Evolutionary conservation across 2,113 vertebrate species (phyloP), one percentile per base, ranked within the genome.

Genomic region (Scytalopus superciliaris): DNA sequence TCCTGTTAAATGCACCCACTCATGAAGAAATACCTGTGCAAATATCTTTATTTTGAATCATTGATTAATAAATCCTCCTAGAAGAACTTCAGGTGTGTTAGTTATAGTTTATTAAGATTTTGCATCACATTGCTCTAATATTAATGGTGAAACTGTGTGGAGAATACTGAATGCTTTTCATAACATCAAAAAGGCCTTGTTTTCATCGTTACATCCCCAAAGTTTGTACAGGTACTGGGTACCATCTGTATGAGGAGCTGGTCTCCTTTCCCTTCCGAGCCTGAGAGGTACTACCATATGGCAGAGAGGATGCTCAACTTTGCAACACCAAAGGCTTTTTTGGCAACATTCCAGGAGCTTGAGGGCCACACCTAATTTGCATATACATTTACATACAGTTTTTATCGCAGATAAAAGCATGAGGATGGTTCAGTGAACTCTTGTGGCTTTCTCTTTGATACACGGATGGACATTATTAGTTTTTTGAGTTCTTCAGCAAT

Each of bases 321-420:
- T 96, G 83, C 83, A 89, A 90, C 69, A 78, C 94, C 75, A 24
- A 92, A 78, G 94, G 92, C 79, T 90, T 84, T 84, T 78, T 27
- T 97, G 94, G 93, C 88, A 2, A 84, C 47, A 52, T 52, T 90
- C 94, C 96, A 97, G 92, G 53, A 90, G 79, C 95, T 94, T 6
- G 82, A 95, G 95, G 96, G 94, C 87, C 93, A 89, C 56, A 30
- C 59, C n/a, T 93, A 6, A 96, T 97, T 97, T 96, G 72, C 94
- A 96, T 96, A 56, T 2, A 2, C 24, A 96, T 96, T 97, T 96
- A n/a, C 95, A 96, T 96, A 67, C 39, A 70, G 59, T 95, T 95
- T 96, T 96, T 95, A 56, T 78, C 80, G 93, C 66, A 84, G 92
- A 93, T 59, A 94, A 84, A 86, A 68, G 83, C 79, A n/a, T 25